Conservation (phyloP, 2,797 vertebrate genomes). For the Rhynchonycteris naso region DNA sequence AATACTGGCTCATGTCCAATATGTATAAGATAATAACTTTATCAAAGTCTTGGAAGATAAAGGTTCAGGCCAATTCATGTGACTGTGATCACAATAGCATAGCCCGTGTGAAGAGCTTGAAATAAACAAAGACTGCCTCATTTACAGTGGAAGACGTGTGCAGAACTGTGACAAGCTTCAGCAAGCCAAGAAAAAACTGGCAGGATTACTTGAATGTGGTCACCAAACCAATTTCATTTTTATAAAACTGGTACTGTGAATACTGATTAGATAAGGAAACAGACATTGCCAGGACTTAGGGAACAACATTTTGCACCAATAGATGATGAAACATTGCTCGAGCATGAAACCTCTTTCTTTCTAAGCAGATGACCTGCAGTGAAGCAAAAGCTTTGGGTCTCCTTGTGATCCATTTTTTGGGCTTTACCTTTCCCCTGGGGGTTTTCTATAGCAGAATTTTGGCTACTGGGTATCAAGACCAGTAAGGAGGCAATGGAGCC, state of each 20-base stretch:
- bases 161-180: not conserved
- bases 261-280: constrained; percentile 49
- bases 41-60: constrained; percentile 68
- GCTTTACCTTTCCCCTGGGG: not conserved
- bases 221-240: constrained; percentile 49
- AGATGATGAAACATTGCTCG: not conserved
- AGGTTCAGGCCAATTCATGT: constrained; percentile 11
- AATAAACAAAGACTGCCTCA: constrained; percentile 67
- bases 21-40: constrained; percentile 78
- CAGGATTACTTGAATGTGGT: constrained; percentile 44
- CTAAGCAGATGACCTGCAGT: not conserved
- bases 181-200: constrained; percentile 34
- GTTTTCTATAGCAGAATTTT: not conserved
- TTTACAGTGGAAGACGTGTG: constrained; percentile 21
- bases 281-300: not conserved
- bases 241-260: constrained; percentile 22
- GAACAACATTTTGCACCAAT: not conserved
- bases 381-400: not conserved
- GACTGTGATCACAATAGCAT: constrained; percentile 44
- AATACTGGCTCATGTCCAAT: constrained; percentile 49
- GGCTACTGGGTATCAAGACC: not conserved
- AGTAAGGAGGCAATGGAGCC: not conserved
- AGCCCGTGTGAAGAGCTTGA: constrained; percentile 15
- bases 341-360: not conserved
- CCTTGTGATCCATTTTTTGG: not conserved